Conservation (phyloP, 1,140 invertebrate genomes). For the Eueides isabella region DNA sequence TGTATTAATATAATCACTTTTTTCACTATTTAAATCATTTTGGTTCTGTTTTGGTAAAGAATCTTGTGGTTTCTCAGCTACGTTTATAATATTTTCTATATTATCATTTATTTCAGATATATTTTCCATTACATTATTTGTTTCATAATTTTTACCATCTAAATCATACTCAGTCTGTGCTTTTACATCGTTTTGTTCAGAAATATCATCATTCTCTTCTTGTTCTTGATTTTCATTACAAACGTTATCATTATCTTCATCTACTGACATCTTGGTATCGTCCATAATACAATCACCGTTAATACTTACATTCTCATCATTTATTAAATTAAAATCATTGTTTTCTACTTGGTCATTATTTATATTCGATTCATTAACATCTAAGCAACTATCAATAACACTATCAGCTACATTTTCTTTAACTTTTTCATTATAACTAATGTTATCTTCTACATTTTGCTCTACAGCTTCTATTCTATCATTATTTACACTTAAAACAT, state of each 20-base stretch:
- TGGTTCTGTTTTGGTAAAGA: neutral
- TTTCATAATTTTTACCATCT: neutral
- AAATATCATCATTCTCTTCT: neutral
- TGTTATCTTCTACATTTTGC: neutral
- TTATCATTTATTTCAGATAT: neutral
- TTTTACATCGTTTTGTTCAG: neutral
- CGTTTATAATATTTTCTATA: no score
- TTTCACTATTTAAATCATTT: neutral
- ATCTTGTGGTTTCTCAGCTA: neutral
- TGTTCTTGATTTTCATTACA: neutral
- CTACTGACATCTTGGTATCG: neutral
- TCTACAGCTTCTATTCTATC: neutral
- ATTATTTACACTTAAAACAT: neutral
- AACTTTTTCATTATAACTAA: neutral
- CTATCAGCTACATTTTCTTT: neutral
- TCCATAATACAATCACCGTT: neutral
- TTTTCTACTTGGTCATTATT: constrained; percentile 6
- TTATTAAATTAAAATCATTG: neutral
- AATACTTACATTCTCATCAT: neutral
- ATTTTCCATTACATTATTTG: constrained; percentile 13
- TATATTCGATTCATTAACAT: neutral
- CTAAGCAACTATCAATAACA: neutral
- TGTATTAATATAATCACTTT: neutral
- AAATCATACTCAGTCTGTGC: neutral
- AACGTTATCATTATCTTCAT: neutral